Evolutionary conservation across 2,888 invertebrate genomes (phyloP), one percentile per base, ranked within the genome.

Genomic region (Scotopteryx bipunctaria): DNA sequence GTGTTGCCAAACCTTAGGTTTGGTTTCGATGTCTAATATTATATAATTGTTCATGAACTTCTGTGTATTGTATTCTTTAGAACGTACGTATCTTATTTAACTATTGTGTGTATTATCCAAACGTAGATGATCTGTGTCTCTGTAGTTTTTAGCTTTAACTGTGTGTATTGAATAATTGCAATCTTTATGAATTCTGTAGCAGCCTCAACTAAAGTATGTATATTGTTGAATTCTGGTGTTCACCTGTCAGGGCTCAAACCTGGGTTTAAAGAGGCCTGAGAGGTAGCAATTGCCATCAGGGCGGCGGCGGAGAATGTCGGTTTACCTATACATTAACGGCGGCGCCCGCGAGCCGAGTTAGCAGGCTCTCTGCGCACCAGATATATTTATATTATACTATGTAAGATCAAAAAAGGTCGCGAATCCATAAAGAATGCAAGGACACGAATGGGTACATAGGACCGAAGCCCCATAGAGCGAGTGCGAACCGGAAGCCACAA

Each of bases 401-500:
- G 14, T 32, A 11, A n/a, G 19, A 32, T n/a, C n/a, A n/a, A n/a
- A 11, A 32, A n/a, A 19, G 5, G 40, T 47, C 40, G 15, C 17
- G 17, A 41, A 41, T 47, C 25, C 0, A 19, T 19, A 32, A 32
- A 35, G 47, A 46, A 13, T 33, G 40, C 35, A 47, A 27, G 11
- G n/a, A 16, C 13, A 36, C 23, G 44, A 40, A 42, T 56, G 57
- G 56, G 52, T 58, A 58, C 59, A 60, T 51, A 46, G 51, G 50
- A 55, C 41, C 44, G 54, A 55, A 52, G 44, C 35, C 45, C 48
- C 53, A 59, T 44, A 53, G 53, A 45, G 42, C 53, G 62, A 63
- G 59, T 62, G 66, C 62, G 55, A 54, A 50, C 56, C 55, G 60
- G 61, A 61, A 54, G 51, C 44, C 55, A 64, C 51, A 47, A 57